Conservation (phyloP, 2,888 invertebrate genomes). For the Meiosimyza platycephala region DNA sequence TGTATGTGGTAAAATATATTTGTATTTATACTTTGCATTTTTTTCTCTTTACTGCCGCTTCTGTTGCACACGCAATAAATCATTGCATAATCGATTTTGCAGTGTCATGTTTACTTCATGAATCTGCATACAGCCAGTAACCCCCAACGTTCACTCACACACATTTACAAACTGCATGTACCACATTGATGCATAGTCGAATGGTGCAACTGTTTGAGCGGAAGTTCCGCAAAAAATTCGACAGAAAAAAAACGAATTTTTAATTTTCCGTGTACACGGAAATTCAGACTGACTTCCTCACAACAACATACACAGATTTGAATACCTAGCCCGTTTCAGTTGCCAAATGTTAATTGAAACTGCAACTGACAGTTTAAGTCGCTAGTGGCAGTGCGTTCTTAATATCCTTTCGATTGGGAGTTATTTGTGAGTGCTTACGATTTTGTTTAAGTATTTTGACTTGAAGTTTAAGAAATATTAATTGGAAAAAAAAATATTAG, state of each 20-base stretch:
- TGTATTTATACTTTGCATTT: no score
- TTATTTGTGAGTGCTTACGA: no score
- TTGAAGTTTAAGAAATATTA: no score
- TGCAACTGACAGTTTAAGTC: not conserved
- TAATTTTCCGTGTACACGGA: not conserved
- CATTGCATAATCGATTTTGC: slow-evolving; percentile 27
- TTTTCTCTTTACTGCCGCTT: not conserved
- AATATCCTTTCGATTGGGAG: no score
- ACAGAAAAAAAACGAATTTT: not conserved
- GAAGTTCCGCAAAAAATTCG: not conserved
- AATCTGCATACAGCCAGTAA: not conserved
- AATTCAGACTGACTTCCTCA: not conserved
- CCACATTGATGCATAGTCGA: not conserved
- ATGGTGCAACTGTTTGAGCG: not conserved
- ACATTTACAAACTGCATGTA: not conserved
- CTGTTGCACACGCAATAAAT: slow-evolving; percentile 12
- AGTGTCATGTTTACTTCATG: slow-evolving; percentile 21
- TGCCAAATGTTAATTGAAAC: slow-evolving; percentile 11
- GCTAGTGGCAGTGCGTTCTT: no score
- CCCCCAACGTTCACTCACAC: not conserved
- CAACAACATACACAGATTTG: no score
- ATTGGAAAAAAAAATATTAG: no score
- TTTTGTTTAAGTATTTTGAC: no score
- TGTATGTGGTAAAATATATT: not conserved
- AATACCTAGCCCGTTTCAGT: not conserved